Base-by-base conservation (phyloP, 2,113 vertebrate genomes). In the Sardina pilchardus region DNA sequence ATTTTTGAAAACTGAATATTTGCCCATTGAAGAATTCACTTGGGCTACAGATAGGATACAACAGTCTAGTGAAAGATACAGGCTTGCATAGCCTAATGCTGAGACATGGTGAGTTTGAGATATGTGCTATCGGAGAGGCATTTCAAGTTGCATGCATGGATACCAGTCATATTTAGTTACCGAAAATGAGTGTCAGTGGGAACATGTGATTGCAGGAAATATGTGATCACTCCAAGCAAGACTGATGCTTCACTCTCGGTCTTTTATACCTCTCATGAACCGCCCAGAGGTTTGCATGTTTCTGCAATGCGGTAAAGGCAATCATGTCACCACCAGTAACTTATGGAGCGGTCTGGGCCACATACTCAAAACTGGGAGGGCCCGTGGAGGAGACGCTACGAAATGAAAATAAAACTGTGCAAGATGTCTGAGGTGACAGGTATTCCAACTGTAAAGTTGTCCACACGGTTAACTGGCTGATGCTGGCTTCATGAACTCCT, bases 341-440 rank as follows among this genome's bases (percentile, higher is more conserved):
- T 71, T 71, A 71, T 71, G n/a, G 63, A 10, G 26, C 3, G 26
- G 63, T n/a, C 63, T 30, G 26, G 63, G 56, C 56, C 56, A 67
- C 71, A 78, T 14, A 36, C 12, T 36, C 10, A 14, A 12, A 16
- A 14, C 63, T 36, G 34, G 3, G 30, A 78, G 10, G 26, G 71
- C 30, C 14, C 2, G 14, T 34, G 1, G 71, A 39, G 71, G 30
- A 78, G 34, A 78, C 34, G 12, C 26, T 36, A 36, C 12, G 34
- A 78, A 12, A 14, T 36, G 4, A 78, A 16, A 78, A 78, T 78
- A 78, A 78, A 78, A 36, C 12, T 78, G 71, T 39, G 39, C 30
- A 78, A 78, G 71, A 78, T 36, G 71, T 78, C 71, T 78, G 30
- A 78, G 71, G 71, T 78, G 71, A 36, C 30, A 71, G 63, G 63